A percentile compares a stretch with the other conserved stretches of the same genome.
Evolutionary conservation across 2,888 invertebrate species (phyloP).

Genomic region (Campopleginae sp.): DNA sequence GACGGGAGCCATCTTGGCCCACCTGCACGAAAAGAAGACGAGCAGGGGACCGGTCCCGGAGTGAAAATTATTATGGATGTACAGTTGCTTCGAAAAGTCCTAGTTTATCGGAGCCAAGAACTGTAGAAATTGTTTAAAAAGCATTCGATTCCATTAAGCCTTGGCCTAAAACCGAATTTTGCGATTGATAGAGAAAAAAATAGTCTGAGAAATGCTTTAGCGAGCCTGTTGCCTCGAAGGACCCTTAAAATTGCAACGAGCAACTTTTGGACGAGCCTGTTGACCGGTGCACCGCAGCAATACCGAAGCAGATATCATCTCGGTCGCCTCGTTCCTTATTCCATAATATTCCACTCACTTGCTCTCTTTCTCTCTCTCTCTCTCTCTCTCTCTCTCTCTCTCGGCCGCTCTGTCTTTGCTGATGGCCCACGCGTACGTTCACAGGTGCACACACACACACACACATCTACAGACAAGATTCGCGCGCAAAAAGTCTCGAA

Average conservation of each 20-base stretch:
- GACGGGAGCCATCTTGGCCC: conserved; percentile 1
- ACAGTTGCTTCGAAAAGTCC: background rate
- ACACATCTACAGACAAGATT: conserved; percentile 4
- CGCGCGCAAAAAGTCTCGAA: conserved; percentile 25
- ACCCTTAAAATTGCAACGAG: background rate
- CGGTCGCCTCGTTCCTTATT: conserved; percentile 7
- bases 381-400: background rate
- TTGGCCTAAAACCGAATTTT: no score
- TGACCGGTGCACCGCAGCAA: background rate
- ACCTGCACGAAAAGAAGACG: conserved; percentile 28
- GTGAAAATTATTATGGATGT: background rate
- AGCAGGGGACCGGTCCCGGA: conserved; percentile 11
- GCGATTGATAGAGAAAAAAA: no score
- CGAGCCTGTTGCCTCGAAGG: no score
- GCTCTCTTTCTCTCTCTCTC: background rate
- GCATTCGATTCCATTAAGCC: no score
- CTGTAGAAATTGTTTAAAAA: no score
- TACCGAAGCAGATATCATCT: background rate
- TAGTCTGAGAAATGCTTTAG: no score
- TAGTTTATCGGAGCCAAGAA: background rate
- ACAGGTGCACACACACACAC: conserved; percentile 10
- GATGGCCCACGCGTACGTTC: conserved; percentile 14
- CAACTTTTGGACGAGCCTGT: background rate
- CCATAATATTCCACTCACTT: background rate
- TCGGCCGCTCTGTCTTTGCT: no score